These are phyloP conservation scores for Carollia perspicillata DNA, from an alignment of 2,113 vertebrate species.

Conservation along the genomic window DNA sequence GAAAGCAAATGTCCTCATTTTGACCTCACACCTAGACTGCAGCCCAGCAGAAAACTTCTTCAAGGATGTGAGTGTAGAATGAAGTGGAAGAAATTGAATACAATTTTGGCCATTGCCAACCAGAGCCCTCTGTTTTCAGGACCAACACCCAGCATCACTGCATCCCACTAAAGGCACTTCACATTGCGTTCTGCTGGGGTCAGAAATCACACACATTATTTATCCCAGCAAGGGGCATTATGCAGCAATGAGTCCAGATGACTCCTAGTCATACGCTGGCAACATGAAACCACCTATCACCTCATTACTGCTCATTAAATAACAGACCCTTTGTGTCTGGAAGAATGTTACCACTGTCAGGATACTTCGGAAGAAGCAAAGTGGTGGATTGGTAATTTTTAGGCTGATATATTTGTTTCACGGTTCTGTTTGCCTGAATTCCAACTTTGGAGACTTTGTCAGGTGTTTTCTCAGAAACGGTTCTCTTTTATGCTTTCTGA, in stretches of 20 bases:
- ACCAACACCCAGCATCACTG: too few species aligned
- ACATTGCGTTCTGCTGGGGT: not conserved
- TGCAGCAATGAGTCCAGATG: not conserved
- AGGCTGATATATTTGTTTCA: not conserved
- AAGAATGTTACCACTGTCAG: not conserved
- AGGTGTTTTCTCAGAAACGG: not conserved
- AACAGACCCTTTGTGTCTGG: not conserved
- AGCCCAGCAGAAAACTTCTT: not conserved
- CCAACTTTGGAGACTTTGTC: not conserved
- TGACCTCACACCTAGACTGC: not conserved
- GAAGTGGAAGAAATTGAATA: not conserved
- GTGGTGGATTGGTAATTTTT: not conserved
- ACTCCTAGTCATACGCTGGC: not conserved
- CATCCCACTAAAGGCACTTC: not conserved
- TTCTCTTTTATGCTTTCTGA: not conserved
- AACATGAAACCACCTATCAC: not conserved
- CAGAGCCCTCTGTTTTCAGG: not conserved
- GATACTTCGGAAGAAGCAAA: not conserved
- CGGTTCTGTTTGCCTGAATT: not conserved
- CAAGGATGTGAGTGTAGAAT: not conserved
- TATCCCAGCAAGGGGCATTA: not conserved
- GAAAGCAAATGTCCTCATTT: not conserved
- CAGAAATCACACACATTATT: not conserved
- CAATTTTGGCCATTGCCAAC: not conserved
- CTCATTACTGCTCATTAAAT: not conserved